Conservation (phyloP, 1,140 invertebrate species). For the Trichomalopsis sarcophagae region DNA sequence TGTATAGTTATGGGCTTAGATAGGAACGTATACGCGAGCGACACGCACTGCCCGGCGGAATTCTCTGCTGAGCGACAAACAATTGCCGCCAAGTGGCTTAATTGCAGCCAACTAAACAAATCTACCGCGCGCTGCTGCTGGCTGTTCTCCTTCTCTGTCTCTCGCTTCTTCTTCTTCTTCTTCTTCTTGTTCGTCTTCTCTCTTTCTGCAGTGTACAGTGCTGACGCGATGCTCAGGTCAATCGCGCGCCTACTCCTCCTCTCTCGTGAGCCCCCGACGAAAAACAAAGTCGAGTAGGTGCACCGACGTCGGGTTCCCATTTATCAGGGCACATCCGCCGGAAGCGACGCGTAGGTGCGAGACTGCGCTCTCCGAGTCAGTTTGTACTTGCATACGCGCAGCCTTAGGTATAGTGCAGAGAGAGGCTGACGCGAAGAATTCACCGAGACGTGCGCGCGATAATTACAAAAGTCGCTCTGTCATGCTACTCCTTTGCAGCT, state of each 20-base stretch:
- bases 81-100: conserved; percentile 76
- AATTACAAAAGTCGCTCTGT: too few species aligned
- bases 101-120: conserved; percentile 76
- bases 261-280: conserved; percentile 14
- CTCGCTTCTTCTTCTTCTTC: neutral
- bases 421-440: too few species aligned
- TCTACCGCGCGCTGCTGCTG: conserved; percentile 55
- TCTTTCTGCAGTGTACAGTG: neutral
- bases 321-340: conserved; percentile 69
- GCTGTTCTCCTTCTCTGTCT: neutral
- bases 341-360: conserved; percentile 68
- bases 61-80: conserved; percentile 76
- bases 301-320: conserved; percentile 63
- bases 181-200: neutral
- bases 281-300: conserved; percentile 32
- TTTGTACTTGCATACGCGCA: too few species aligned
- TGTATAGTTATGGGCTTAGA: neutral
- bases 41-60: conserved; percentile 68
- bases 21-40: neutral
- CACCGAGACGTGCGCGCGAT: too few species aligned
- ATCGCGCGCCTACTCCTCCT: neutral
- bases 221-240: neutral
- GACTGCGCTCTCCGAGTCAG: too few species aligned
- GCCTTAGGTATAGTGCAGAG: too few species aligned
- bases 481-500: too few species aligned